phyloP scores from a whole-genome alignment of 2,888 invertebrate species.

The Deroplatys truncata region DNA sequence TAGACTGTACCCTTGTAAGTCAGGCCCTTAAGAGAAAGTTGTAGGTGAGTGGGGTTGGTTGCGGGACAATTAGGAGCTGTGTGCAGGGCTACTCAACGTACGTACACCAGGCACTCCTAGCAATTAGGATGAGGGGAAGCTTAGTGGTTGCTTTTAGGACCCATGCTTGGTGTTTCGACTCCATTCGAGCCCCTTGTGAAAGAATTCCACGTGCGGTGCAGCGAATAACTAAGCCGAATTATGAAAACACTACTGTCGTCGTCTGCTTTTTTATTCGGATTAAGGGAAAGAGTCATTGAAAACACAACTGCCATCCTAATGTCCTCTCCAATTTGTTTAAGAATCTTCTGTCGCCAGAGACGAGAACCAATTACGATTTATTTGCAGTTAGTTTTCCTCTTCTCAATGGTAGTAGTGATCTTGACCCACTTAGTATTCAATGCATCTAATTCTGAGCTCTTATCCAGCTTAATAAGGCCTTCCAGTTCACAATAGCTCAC shows the following conservation, averaged over 20 bases:
- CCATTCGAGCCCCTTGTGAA: background rate
- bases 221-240: too few species aligned
- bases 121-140: background rate
- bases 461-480: too few species aligned
- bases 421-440: too few species aligned
- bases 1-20: background rate
- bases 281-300: background rate
- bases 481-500: too few species aligned
- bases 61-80: background rate
- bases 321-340: background rate
- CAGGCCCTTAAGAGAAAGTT: background rate
- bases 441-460: too few species aligned
- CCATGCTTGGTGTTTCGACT: background rate
- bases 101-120: background rate
- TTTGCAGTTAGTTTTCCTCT: too few species aligned
- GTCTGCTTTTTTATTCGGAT: background rate
- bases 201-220: background rate
- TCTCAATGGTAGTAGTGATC: too few species aligned
- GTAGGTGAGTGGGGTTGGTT: background rate
- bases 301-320: background rate
- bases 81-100: background rate
- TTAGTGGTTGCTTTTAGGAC: background rate
- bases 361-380: background rate
- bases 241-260: background rate
- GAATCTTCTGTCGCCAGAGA: background rate